phyloP scores from a whole-genome alignment of 2,888 invertebrate genomes.

The Maniola hyperantus region DNA sequence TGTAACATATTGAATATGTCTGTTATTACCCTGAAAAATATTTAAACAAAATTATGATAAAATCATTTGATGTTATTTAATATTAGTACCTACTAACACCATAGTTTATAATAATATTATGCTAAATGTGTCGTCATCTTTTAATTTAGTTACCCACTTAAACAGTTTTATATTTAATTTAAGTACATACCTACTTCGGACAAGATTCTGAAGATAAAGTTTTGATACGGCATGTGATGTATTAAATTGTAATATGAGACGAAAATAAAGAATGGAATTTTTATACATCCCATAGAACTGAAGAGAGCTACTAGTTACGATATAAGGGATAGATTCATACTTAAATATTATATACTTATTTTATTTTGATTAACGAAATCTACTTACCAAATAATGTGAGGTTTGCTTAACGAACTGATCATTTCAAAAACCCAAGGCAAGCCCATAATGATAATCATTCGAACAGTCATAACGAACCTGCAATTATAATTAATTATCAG shows the following conservation, averaged over 20 bases:
- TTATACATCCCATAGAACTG: neutral
- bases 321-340: no score
- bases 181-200: no score
- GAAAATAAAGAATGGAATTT: neutral
- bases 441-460: constrained; percentile 86
- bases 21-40: constrained; percentile 75
- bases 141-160: no score
- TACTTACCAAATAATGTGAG: constrained; percentile 61
- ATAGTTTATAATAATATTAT: neutral
- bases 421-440: constrained; percentile 87
- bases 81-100: no score
- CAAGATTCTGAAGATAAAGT: no score
- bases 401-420: constrained; percentile 53
- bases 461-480: constrained; percentile 83
- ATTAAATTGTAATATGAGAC: neutral
- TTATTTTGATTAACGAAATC: neutral
- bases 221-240: no score
- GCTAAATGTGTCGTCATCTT: no score
- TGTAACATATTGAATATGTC: constrained; percentile 84
- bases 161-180: no score
- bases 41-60: neutral
- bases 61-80: no score
- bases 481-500: constrained; percentile 42
- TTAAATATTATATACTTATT: no score
- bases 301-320: no score